These are phyloP conservation scores for Sigmodon hispidus DNA, from an alignment of 2,113 vertebrate species.

Conservation along the genomic window DNA sequence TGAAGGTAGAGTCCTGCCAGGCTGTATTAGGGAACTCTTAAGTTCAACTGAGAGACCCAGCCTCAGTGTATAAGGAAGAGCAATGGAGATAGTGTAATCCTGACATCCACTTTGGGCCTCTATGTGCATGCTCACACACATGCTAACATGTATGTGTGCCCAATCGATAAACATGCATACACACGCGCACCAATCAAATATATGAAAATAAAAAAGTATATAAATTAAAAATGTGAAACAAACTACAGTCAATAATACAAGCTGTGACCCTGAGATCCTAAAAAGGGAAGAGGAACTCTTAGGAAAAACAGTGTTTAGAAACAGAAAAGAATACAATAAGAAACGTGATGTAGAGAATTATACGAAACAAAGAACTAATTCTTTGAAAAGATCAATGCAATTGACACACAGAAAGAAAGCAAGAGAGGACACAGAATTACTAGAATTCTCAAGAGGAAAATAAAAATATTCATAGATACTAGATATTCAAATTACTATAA, in stretches of 20 bases:
- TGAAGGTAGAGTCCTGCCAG: background rate
- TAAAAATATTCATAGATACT: no score
- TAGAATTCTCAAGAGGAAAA: no score
- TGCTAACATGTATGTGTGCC: background rate
- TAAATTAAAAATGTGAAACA: background rate
- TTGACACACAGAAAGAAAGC: background rate
- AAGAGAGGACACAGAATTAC: background rate
- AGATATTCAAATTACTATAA: background rate
- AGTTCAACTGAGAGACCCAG: background rate
- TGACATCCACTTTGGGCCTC: background rate
- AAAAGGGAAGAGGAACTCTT: background rate
- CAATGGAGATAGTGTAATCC: background rate
- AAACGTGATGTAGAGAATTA: background rate
- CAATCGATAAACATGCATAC: background rate
- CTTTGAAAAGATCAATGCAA: background rate
- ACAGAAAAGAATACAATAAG: constrained; percentile 27
- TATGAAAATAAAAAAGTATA: background rate
- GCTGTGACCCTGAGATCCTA: background rate
- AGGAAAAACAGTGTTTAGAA: background rate
- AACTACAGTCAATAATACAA: background rate
- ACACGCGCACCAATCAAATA: background rate
- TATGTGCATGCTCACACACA: background rate
- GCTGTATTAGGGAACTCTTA: background rate
- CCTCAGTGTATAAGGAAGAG: background rate
- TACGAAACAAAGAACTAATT: background rate